Evolutionary conservation across 2,113 vertebrate genomes (phyloP), one percentile per base, ranked within the genome.

Genomic region (Psilopogon haemacephalus): DNA sequence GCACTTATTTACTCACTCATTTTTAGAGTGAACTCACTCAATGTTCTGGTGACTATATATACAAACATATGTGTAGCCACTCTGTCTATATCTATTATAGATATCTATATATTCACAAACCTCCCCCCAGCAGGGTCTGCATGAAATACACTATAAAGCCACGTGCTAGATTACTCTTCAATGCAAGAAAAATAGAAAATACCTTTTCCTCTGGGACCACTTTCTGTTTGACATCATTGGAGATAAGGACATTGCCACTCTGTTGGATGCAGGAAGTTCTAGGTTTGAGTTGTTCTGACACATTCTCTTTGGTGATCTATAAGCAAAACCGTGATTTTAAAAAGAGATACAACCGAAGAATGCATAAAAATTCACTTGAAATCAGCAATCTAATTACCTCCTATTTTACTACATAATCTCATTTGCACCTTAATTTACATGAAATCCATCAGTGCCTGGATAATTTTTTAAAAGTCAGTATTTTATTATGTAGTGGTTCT

Each of bases 231-330:
- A 91, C 85, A 89, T 95, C 73, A 94, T 60, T 28, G 89, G 85
- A 74, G 95, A 87, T 32, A 95, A 55, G 11, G 84, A 56, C 35
- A 85, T 52, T 2, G 67, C 35, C 94, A 90, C 56, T 88, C 87
- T 91, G 95, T 91, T 89, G 44, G 86, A 94, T 38, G 77, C 19
- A 84, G 86, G 79, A 58, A 68, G 62, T 37, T 94, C 95, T 42
- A 84, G 76, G 46, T 68, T 90, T 15, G 93, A 93, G 60, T n/a
- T 95, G 88, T 64, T 93, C 68, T 93, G 88, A 35, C 59, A 77
- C 56, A 89, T 59, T 17, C 94, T 86, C 86, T 97, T 97, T 89
- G 92, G 88, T 73, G 95, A 94, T 12, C 92, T 95, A 54, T 28
- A 94, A 80, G 23, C 5, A 35, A 50, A 78, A 95, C 63, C 27